Evolutionary conservation across 2,113 vertebrate species (phyloP).

Genomic region (Tympanuchus pallidicinctus): DNA sequence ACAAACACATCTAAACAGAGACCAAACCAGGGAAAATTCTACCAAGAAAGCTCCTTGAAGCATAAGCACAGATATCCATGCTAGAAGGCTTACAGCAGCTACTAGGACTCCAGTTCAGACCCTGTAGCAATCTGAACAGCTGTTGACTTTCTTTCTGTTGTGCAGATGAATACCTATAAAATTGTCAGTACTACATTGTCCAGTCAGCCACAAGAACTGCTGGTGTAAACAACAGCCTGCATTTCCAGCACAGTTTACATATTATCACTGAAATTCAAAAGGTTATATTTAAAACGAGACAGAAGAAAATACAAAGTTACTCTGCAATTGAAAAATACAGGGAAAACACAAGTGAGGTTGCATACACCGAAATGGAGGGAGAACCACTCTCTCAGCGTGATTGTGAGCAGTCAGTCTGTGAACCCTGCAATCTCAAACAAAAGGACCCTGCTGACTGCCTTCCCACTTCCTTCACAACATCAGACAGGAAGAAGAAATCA

Average conservation of each 20-base stretch:
- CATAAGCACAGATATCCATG: background rate
- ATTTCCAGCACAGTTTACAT: background rate
- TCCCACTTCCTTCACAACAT: background rate
- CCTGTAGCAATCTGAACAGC: background rate
- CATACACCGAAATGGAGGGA: background rate
- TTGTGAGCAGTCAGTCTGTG: background rate
- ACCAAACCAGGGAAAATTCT: background rate
- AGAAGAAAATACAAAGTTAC: background rate
- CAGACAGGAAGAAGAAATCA: background rate
- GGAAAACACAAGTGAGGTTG: rapidly evolving
- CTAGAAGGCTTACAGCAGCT: background rate
- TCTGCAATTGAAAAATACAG: background rate
- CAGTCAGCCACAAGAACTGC: conserved; percentile 26
- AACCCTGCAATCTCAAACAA: background rate
- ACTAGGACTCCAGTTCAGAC: background rate
- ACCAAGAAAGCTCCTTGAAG: background rate
- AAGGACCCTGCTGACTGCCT: background rate
- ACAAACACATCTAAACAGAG: background rate
- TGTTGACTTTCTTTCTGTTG: background rate
- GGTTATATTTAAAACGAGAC: background rate
- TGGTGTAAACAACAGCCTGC: background rate
- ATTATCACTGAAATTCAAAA: background rate
- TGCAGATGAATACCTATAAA: background rate
- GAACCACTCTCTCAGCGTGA: background rate
- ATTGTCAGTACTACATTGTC: conserved; percentile 21